phyloP scores from a whole-genome alignment of 2,888 invertebrate species.

The Leptinotarsa haldemani region DNA sequence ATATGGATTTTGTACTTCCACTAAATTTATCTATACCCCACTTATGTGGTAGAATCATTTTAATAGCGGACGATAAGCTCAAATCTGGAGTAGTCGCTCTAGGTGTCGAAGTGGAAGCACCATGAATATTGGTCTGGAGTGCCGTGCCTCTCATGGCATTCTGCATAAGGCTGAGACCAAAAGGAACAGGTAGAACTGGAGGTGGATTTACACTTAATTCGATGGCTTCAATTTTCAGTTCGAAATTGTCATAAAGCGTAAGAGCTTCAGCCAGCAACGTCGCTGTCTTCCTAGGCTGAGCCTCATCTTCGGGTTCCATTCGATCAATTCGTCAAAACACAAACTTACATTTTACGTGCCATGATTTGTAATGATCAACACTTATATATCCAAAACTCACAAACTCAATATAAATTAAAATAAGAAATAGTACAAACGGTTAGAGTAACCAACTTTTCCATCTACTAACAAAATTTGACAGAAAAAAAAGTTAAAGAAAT shows the following conservation, averaged over 20 bases:
- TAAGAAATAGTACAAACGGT: no score
- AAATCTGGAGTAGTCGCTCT: no score
- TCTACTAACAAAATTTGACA: no score
- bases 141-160: neutral
- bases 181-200: no score
- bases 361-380: neutral
- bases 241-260: neutral
- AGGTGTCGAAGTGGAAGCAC: neutral
- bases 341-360: slow-evolving; percentile 12
- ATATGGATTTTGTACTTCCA: slow-evolving; percentile 2
- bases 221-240: neutral
- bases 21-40: slow-evolving; percentile 18
- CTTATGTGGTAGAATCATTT: slow-evolving; percentile 27
- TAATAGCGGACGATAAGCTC: neutral
- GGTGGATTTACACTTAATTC: neutral
- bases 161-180: neutral
- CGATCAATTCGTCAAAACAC: slow-evolving; percentile 5
- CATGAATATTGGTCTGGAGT: neutral
- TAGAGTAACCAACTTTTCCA: no score
- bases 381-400: no score
- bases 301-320: neutral
- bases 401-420: no score
- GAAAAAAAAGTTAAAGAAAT: no score
- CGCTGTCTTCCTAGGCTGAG: neutral
- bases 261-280: neutral